These are phyloP conservation scores for Falcaria lacertinaria DNA, from an alignment of 2,888 invertebrate genomes.

Conservation along the genomic window DNA sequence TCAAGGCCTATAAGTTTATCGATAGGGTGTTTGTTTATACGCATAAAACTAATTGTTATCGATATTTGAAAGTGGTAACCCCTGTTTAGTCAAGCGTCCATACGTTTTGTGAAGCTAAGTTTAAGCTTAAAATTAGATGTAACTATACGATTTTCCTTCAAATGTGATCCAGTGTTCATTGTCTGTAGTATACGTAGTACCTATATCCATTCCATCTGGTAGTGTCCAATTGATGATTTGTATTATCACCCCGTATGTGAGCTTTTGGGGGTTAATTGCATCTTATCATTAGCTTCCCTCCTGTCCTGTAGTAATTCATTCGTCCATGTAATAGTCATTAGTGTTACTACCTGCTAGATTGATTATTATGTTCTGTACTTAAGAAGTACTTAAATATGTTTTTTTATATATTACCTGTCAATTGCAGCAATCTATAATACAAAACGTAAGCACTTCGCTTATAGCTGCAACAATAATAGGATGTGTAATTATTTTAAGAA, in stretches of 20 bases:
- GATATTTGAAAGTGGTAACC: no score
- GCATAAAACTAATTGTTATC: no score
- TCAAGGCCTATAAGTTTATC: no score
- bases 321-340: slow-evolving; percentile 78
- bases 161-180: slow-evolving; percentile 48
- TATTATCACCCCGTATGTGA: slow-evolving; percentile 22
- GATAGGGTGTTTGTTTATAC: no score
- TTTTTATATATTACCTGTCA: not conserved
- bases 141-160: slow-evolving; percentile 8
- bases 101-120: no score
- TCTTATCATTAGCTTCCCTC: slow-evolving; percentile 48
- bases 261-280: slow-evolving; percentile 41
- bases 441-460: no score
- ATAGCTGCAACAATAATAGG: no score
- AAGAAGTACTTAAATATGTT: slow-evolving; percentile 59
- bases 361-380: slow-evolving; percentile 50
- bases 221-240: slow-evolving; percentile 23
- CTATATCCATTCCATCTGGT: slow-evolving; percentile 44
- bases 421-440: no score
- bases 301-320: slow-evolving; percentile 65
- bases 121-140: slow-evolving; percentile 6
- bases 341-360: slow-evolving; percentile 46
- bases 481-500: no score
- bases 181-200: slow-evolving; percentile 48
- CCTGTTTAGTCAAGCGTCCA: no score